A percentile compares a stretch with the other conserved stretches of the same genome.
These are phyloP conservation scores for Solenodon paradoxus DNA, from an alignment of 2,113 vertebrate genomes.

Conservation along the genomic window DNA sequence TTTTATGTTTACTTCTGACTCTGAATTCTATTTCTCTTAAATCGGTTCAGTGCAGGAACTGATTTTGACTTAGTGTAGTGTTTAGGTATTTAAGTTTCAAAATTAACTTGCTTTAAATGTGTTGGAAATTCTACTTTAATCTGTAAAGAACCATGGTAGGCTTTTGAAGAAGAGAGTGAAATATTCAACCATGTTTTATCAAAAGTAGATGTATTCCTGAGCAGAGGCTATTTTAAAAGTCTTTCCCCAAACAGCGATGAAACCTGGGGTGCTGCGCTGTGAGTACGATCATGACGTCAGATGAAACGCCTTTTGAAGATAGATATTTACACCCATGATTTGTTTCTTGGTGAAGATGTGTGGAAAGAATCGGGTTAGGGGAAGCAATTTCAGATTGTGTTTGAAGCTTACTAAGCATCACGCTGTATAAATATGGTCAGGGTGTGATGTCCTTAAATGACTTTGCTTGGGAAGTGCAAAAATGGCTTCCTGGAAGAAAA, in stretches of 20 bases:
- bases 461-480: constrained; percentile 42
- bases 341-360: background rate
- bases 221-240: background rate
- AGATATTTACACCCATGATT: background rate
- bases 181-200: background rate
- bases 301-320: constrained; percentile 33
- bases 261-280: background rate
- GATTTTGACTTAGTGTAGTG: no score
- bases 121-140: background rate
- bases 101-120: background rate
- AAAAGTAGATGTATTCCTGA: background rate
- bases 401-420: background rate
- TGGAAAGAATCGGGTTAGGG: background rate
- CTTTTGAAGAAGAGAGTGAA: constrained; percentile 12
- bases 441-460: constrained; percentile 29
- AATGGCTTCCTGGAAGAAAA: background rate
- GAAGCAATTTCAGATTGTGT: constrained; percentile 16
- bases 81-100: no score
- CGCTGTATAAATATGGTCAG: background rate
- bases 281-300: constrained; percentile 28
- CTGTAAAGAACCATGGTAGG: background rate
- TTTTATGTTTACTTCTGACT: background rate
- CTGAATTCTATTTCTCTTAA: background rate
- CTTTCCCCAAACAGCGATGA: background rate
- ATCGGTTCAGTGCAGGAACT: background rate